Evolutionary conservation across 2,797 vertebrate genomes (phyloP), one percentile per base, ranked within the genome.

Genomic region (Enoplosus armatus): DNA sequence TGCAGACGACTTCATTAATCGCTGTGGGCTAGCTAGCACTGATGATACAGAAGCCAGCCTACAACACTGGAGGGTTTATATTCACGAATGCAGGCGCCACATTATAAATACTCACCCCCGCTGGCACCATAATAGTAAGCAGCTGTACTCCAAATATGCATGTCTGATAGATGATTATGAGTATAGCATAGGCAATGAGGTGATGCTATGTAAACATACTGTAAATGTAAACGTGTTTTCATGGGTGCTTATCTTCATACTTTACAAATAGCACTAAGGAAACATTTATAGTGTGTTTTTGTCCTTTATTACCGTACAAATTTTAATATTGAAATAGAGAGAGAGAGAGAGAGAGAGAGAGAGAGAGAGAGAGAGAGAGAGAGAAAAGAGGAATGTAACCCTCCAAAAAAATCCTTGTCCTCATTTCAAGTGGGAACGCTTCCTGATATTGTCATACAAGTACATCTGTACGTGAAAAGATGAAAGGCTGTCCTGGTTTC

Each of bases 1-100:
- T 90, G 86, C 87, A 85, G 84, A 91, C 70, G 88, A 91, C 88
- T 90, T 94, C 88, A 93, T 94, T 93, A 94, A 91, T 90, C 68
- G 86, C 87, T 86, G 83, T 79, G 89, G 87, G 85, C 81, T 80
- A 84, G 85, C 81, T 80, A 84, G 80, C 77, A 72, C 82, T 86
- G 82, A 93, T 89, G 85, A 90, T 82, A 87, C 86, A 79, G 73
- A 91, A 73, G 78, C 74, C 33, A 45, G 72, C 66, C 82, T 78
- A 58, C 74, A 88, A 81, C 56, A 83, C 82, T 86, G 60, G 80
- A 84, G 84, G 85, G 71, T 83, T 90, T 82, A 81, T 78, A 86
- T 82, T 79, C 68, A 59, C 72, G 41, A 84, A 88, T 72, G 31
- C 33, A 60, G 69, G 60, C 45, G 39, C 75, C 74, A 75, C 70